Evolutionary conservation across 2,113 vertebrate species (phyloP).

Genomic region (Rhinoptilus africanus): DNA sequence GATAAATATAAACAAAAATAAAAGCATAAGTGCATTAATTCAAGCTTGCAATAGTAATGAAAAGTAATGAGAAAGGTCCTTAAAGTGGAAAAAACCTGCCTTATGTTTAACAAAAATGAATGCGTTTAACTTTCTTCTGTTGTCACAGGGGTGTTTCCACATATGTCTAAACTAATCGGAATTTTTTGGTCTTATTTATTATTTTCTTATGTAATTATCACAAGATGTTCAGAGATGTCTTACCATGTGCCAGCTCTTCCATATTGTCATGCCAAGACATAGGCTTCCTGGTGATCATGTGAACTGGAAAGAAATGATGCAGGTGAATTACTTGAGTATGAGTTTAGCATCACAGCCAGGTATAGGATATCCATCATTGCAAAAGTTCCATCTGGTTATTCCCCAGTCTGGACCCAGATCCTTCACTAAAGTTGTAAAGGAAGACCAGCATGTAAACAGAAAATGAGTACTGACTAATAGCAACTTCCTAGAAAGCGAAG

Average conservation of each 20-base stretch:
- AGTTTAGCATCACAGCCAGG: not conserved
- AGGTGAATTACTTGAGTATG: not conserved
- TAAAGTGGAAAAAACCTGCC: not conserved
- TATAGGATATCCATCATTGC: not conserved
- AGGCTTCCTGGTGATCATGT: slow-evolving; percentile 81
- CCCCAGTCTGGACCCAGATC: not conserved
- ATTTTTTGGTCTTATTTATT: not conserved
- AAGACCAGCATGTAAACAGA: not conserved
- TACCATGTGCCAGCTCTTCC: slow-evolving; percentile 76
- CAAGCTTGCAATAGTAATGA: not conserved
- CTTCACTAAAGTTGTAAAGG: not conserved
- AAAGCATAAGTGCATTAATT: not conserved
- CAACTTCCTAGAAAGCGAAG: not conserved
- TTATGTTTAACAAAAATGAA: not conserved
- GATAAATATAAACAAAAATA: not conserved
- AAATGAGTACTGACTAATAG: not conserved
- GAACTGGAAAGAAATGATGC: slow-evolving; percentile 67
- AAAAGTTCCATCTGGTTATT: not conserved
- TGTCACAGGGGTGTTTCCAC: not conserved
- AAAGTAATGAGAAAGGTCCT: not conserved
- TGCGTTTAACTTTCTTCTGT: not conserved
- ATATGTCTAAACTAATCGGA: not conserved
- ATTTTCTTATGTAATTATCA: not conserved
- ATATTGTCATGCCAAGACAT: slow-evolving; percentile 76
- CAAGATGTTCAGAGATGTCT: slow-evolving; percentile 32